These are phyloP conservation scores for Tachina fera DNA, from an alignment of 2,888 invertebrate species.

Conservation along the genomic window DNA sequence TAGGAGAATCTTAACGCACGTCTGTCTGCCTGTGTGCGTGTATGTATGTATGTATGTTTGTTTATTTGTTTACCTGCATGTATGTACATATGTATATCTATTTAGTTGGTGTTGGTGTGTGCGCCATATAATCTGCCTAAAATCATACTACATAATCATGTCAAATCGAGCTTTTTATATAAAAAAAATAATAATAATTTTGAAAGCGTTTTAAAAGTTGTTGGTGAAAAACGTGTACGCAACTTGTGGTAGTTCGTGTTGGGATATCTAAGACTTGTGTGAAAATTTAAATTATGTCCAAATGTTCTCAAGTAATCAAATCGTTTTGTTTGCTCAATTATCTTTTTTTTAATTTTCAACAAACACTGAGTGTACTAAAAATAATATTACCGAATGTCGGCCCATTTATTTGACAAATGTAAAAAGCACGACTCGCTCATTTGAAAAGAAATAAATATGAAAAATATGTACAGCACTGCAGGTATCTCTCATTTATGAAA, in stretches of 20 bases:
- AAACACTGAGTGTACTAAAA: too few species aligned
- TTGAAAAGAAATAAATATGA: too few species aligned
- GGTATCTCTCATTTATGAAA: too few species aligned
- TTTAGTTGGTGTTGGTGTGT: not conserved
- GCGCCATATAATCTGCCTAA: constrained; percentile 22
- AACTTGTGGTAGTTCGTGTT: not conserved
- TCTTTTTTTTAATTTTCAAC: too few species aligned
- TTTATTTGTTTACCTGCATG: not conserved
- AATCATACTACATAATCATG: not conserved
- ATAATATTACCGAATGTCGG: too few species aligned
- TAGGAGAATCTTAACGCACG: not conserved
- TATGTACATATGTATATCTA: not conserved
- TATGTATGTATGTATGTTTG: not conserved
- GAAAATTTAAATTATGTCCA: not conserved
- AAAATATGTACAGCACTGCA: too few species aligned
- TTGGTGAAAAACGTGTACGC: too few species aligned
- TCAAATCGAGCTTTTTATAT: constrained; percentile 8
- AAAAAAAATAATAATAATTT: constrained; percentile 8
- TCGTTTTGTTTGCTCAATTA: too few species aligned
- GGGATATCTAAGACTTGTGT: not conserved
- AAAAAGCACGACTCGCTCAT: too few species aligned
- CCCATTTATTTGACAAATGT: too few species aligned
- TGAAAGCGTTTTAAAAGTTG: not conserved
- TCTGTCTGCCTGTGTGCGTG: not conserved
- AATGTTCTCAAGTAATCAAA: not conserved